Evolutionary conservation across 2,113 vertebrate species (phyloP), one percentile per base, ranked within the genome.

Genomic region (Tupaia chinensis): DNA sequence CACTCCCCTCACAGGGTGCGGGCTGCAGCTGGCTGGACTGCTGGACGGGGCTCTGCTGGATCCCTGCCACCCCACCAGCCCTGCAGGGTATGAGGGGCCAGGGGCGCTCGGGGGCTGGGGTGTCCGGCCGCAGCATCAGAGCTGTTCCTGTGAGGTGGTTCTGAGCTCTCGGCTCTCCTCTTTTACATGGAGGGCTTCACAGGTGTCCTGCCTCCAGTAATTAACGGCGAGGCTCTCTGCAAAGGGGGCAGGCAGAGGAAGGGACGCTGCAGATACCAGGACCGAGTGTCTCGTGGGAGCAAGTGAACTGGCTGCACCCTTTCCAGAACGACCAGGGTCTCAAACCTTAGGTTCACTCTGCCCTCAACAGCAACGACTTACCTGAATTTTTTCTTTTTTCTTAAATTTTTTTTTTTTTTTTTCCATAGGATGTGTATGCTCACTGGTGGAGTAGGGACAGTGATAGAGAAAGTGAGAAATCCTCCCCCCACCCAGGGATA

Each of bases 1-100:
- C 82, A 91, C 3, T 87, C 3, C 95, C 82, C 82, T 53, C 14
- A 14, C 7, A 1, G 11, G 22, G 81, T 4, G 98, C 97, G 89
- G 97, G 97, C 81, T 27, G 23, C 0, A 63, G 97, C 97, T 3
- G 80, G 96, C 97, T 93, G 95, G 44, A 44, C 44, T 44, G 44
- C 44, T 44, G 44, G 44, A 44, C 44, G 89, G 63, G 95, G 19
- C 95, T 97, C 95, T 97, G 97, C 94, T 98, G 97, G 97, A 97
- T 95, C 94, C 79, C 95, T 95, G 93, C 22, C 79, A 44, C 82
- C 5, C 8, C 13, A 25, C 91, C 53, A 66, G 79, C 98, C 82
- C 92, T 95, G 78, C 22, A 2, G 94, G 92, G 96, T 56, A 23
- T 29, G 82, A 92, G 91, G 93, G 78, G 88, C 91, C 86, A 19